Evolutionary conservation across 2,888 invertebrate genomes (phyloP).

Genomic region (Anodontia alba): DNA sequence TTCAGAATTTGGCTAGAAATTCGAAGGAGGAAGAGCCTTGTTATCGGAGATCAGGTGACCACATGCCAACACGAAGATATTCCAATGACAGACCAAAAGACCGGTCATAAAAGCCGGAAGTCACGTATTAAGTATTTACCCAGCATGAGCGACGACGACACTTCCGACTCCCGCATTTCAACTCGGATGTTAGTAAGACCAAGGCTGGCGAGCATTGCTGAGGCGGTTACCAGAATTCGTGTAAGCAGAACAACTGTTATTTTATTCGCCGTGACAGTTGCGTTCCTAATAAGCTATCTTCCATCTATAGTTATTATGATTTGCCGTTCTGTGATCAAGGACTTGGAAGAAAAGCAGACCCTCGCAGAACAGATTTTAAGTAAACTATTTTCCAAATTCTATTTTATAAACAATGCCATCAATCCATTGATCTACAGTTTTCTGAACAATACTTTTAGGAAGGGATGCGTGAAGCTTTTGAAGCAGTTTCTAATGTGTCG

Average conservation of each 20-base stretch:
- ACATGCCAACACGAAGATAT: slow-evolving; percentile 47
- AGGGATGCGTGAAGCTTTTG: slow-evolving; percentile 48
- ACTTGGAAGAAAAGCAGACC: slow-evolving; percentile 52
- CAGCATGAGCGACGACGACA: slow-evolving; percentile 70
- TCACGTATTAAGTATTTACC: slow-evolving; percentile 64
- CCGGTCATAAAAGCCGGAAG: slow-evolving; percentile 33
- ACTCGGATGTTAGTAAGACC: slow-evolving; percentile 33
- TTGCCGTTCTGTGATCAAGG: slow-evolving; percentile 54
- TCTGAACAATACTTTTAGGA: slow-evolving; percentile 61
- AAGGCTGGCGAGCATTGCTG: slow-evolving; percentile 51
- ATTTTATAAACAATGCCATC: slow-evolving; percentile 64
- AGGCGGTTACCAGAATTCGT: slow-evolving; percentile 48
- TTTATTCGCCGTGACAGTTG: slow-evolving; percentile 64
- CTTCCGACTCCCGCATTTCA: background rate
- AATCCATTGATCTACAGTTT: slow-evolving; percentile 69
- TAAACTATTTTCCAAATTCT: slow-evolving; percentile 64
- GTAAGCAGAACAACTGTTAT: slow-evolving; percentile 63
- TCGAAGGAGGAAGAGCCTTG: slow-evolving; percentile 47
- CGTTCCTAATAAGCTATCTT: slow-evolving; percentile 64
- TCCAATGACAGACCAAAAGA: slow-evolving; percentile 26
- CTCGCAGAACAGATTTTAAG: slow-evolving; percentile 60
- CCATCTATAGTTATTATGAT: slow-evolving; percentile 64
- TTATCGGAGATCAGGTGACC: slow-evolving; percentile 54
- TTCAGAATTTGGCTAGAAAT: slow-evolving; percentile 68
- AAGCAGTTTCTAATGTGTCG: slow-evolving; percentile 47